Evolutionary conservation across 1,140 invertebrate genomes (phyloP), one percentile per base, ranked within the genome.

Genomic region (Drosophila subobscura): DNA sequence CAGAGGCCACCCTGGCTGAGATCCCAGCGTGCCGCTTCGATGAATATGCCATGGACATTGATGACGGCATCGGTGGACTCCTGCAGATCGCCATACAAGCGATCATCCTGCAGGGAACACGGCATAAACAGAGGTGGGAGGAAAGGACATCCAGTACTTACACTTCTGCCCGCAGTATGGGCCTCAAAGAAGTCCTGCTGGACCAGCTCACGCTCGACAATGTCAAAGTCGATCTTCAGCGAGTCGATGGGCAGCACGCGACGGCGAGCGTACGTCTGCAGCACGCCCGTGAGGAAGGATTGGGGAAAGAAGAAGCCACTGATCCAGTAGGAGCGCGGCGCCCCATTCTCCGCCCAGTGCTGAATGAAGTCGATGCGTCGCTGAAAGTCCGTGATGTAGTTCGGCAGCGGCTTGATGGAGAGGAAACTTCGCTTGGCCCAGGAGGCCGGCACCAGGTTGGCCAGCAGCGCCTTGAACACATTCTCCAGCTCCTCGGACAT

Each of bases 281-380:
- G 92, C 12, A 95, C 94, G 4, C 96, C 97, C 5, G 97, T 98
- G 57, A 98, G 93, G 85, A 98, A 96, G 41, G 97, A 97, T 93
- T 98, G 97, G 0, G 97, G 97, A 90, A 97, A 98, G 91, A 96
- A 98, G 79, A 98, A 95, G 14, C 97, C 97, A 41, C 97, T 96
- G 29, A 98, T 91, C 97, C 97, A 98, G 86, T 95, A 98, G 4
- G 96, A 97, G 37, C 93, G 93, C 8, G 96, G 96, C n/a, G 92
- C 92, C 4, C 94, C 94, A 7, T 93, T 93, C 41, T 92, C 91
- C 10, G 96, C 92, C 97, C 97, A 98, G 16, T 79, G 66, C 60
- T 93, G 92, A 52, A 98, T 95, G 88, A 97, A 97, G 81, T 97
- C 94, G 29, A 97, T 93, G 50, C 97, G 93, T 5, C 96, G 91